Conservation (phyloP, 2,113 vertebrate species). For the Brachyhypopomus gauderio region DNA sequence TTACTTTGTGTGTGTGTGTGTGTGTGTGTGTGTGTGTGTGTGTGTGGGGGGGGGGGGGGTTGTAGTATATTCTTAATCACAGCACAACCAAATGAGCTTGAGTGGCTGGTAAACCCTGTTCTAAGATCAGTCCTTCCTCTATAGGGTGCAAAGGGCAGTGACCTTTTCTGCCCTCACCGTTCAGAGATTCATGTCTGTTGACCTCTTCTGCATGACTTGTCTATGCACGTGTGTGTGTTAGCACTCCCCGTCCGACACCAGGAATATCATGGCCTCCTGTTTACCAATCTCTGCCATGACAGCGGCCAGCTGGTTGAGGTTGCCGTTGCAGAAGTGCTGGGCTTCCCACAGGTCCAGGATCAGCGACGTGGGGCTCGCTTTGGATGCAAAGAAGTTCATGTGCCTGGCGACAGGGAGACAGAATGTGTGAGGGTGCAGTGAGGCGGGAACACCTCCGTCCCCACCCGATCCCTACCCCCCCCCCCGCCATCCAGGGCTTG, state of each 20-base stretch:
- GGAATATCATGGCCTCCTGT: conserved; percentile 92
- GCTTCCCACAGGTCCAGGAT: conserved; percentile 99
- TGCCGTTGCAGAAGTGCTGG: conserved; percentile 94
- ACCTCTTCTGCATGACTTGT: conserved; percentile 2
- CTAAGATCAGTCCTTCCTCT: conserved; percentile 46
- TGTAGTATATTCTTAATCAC: conserved; percentile 43
- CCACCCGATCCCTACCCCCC: too few relatives aligned
- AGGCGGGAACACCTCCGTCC: too few relatives aligned
- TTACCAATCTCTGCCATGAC: conserved; percentile 97
- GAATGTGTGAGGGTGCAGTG: background rate
- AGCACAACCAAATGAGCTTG: conserved; percentile 46
- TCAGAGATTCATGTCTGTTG: conserved; percentile 1
- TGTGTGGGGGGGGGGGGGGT: background rate
- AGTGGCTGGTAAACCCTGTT: conserved; percentile 54
- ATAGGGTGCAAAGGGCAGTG: background rate
- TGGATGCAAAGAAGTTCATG: conserved; percentile 96
- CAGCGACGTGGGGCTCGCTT: conserved; percentile 93
- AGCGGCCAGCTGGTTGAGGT: conserved; percentile 93
- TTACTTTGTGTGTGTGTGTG: conserved; percentile 2
- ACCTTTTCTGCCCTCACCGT: conserved; percentile 9
- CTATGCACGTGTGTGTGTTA: conserved; percentile 66
- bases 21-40: conserved; percentile 20
- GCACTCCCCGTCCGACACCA: conserved; percentile 96
- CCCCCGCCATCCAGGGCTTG: too few relatives aligned
- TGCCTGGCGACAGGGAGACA: conserved; percentile 76